These are phyloP conservation scores for Sarcophaga subvicina DNA, from an alignment of 2,888 invertebrate species.

Conservation along the genomic window DNA sequence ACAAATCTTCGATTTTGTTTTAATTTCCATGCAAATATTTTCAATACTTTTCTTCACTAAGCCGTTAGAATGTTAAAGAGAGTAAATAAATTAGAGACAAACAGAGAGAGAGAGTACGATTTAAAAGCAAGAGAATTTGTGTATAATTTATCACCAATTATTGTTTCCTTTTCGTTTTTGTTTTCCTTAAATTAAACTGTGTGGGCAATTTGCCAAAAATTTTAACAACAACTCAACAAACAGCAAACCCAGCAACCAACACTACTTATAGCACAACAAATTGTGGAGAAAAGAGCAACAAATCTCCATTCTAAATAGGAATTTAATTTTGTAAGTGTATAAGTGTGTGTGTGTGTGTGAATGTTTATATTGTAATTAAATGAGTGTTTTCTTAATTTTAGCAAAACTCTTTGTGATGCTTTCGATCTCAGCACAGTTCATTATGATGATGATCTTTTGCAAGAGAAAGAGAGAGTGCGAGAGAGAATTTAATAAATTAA, in stretches of 20 bases:
- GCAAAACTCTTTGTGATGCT: not conserved
- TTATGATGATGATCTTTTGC: not conserved
- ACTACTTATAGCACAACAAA: too few relatives aligned
- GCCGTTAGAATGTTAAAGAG: not conserved
- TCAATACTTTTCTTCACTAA: not conserved
- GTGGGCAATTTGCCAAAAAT: conserved; percentile 64
- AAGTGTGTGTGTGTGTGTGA: too few relatives aligned
- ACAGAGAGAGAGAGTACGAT: not conserved
- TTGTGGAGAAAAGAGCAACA: not conserved
- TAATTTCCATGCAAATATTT: not conserved
- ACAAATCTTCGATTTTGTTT: too few relatives aligned
- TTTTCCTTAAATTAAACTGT: conserved; percentile 24
- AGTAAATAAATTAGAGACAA: not conserved
- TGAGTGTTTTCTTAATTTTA: too few relatives aligned
- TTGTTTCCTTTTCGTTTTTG: conserved; percentile 26
- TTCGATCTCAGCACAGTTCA: not conserved
- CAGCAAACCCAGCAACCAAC: too few relatives aligned
- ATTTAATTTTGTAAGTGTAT: not conserved
- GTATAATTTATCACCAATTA: conserved; percentile 5
- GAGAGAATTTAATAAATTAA: not conserved
- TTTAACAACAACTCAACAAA: not conserved
- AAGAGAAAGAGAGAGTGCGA: not conserved
- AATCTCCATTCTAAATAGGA: not conserved
- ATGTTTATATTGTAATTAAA: too few relatives aligned
- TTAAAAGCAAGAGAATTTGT: not conserved